A percentile compares a stretch with the other conserved stretches of the same genome.
phyloP scores from a whole-genome alignment of 2,888 invertebrate genomes.

The Brachylomia viminalis region DNA sequence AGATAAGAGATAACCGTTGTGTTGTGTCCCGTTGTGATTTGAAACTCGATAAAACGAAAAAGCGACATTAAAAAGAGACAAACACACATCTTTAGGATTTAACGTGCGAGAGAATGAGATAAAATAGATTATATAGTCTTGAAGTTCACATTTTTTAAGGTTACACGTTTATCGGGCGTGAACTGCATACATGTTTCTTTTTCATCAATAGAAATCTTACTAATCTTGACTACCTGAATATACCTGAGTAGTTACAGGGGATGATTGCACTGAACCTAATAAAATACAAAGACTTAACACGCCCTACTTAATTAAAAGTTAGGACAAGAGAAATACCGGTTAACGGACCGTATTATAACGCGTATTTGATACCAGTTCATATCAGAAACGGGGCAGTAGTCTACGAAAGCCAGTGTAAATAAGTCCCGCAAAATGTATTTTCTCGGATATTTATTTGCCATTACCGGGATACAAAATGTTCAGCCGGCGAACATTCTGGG shows the following conservation, averaged over 20 bases:
- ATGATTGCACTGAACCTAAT: background rate
- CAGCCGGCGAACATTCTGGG: slow-evolving; percentile 88
- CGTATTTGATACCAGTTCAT: slow-evolving; percentile 14
- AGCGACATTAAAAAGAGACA: too few relatives aligned
- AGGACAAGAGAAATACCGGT: slow-evolving; percentile 13
- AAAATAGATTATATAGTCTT: too few relatives aligned
- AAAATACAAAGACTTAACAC: slow-evolving; percentile 12
- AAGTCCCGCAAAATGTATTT: slow-evolving; percentile 34
- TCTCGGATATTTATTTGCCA: slow-evolving; percentile 20
- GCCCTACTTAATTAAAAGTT: background rate
- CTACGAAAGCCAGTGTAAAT: slow-evolving; percentile 8
- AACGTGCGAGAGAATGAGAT: too few relatives aligned
- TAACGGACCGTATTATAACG: background rate
- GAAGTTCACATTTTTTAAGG: too few relatives aligned
- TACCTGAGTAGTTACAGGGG: background rate
- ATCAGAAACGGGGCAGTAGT: slow-evolving; percentile 26
- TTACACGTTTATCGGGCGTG: too few relatives aligned
- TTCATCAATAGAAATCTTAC: background rate
- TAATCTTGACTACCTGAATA: background rate
- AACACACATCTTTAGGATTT: too few relatives aligned
- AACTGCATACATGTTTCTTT: too few relatives aligned
- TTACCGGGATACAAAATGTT: slow-evolving; percentile 71
- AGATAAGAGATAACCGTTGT: too few relatives aligned
- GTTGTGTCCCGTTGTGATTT: too few relatives aligned
- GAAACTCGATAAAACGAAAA: too few relatives aligned